Base-by-base conservation (phyloP, 2,113 vertebrate species). In the Sebastes schlegelii region DNA sequence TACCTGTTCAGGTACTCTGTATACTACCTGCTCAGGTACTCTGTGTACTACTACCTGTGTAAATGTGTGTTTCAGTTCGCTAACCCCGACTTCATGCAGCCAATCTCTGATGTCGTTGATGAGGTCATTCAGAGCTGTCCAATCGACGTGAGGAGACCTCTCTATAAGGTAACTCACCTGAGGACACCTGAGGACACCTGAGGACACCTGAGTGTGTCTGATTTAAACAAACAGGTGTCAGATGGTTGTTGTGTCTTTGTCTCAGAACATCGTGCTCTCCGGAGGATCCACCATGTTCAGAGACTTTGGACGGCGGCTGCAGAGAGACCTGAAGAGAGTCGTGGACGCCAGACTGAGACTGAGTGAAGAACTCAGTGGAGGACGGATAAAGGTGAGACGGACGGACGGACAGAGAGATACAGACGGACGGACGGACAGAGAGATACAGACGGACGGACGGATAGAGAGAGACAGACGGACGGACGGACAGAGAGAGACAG, bases 341-440 rank as follows among this genome's bases (percentile, higher is more conserved):
- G 97, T 98, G 63, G 97, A 98, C 79, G 97, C 97, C 77, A 93
- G 98, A 26, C 96, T 99, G 94, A 98, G 96, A 87, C 92, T 98
- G 89, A 99, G 98, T 58, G 97, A 98, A 87, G 97, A 99, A 90
- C 94, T 99, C 72, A 99, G 98, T 63, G 97, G 97, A 23, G 97
- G 98, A 62, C 70, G 84, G 17, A 86, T 86, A 58, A 86, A 87
- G 87, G 89, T 89, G 17, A 68, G 8, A 57, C 13, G 71, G n/a
- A 6, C 12, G 51, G 49, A 26, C 26, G 57, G 40, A 23, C 40
- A 69, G 6, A 11, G 4, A 26, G 26, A 26, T 26, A 26, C 23
- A 26, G 23, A 26, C 23, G 23, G 23, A 26, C 23, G 23, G 23
- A 26, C 23, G 23, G 23, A 26, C 23, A 26, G 23, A 26, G 23